Evolutionary conservation across 2,888 invertebrate genomes (phyloP).

Genomic region (Suillia variegata): DNA sequence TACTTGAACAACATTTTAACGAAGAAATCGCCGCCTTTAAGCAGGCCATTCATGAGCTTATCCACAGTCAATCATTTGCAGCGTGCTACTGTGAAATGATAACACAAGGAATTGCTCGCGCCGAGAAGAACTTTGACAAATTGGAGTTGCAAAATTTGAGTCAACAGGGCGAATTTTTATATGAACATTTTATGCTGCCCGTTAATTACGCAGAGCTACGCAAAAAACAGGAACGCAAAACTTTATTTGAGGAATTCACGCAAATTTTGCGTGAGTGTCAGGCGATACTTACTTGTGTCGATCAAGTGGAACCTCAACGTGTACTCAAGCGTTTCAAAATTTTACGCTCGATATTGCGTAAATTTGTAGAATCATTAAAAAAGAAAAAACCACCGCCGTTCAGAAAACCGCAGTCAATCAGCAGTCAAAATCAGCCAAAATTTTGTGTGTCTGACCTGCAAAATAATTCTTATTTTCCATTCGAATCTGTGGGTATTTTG

Average conservation of each 20-base stretch:
- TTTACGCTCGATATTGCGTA: constrained; percentile 48
- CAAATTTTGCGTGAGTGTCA: constrained; percentile 55
- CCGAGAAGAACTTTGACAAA: constrained; percentile 42
- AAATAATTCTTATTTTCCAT: constrained; percentile 33
- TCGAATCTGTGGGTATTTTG: constrained; percentile 41
- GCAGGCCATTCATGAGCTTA: constrained; percentile 50
- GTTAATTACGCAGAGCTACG: constrained; percentile 40
- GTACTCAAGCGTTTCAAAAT: constrained; percentile 58
- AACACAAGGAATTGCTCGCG: constrained; percentile 33
- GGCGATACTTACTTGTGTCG: constrained; percentile 49
- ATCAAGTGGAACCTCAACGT: constrained; percentile 48
- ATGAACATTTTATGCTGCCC: constrained; percentile 51
- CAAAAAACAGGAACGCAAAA: constrained; percentile 30
- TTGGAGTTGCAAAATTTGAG: constrained; percentile 39
- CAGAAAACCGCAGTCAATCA: constrained; percentile 11
- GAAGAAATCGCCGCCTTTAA: constrained; percentile 53
- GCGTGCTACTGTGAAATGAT: constrained; percentile 49
- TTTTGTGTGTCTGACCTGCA: constrained; percentile 37
- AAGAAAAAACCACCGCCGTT: constrained; percentile 7
- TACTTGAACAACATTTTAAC: constrained; percentile 57
- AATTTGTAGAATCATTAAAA: constrained; percentile 41
- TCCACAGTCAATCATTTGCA: constrained; percentile 53
- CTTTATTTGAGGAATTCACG: constrained; percentile 43
- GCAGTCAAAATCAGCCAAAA: constrained; percentile 21
- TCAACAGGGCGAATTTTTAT: constrained; percentile 47